phyloP scores from a whole-genome alignment of 2,797 vertebrate genomes.

The Adrianichthys oophorus region DNA sequence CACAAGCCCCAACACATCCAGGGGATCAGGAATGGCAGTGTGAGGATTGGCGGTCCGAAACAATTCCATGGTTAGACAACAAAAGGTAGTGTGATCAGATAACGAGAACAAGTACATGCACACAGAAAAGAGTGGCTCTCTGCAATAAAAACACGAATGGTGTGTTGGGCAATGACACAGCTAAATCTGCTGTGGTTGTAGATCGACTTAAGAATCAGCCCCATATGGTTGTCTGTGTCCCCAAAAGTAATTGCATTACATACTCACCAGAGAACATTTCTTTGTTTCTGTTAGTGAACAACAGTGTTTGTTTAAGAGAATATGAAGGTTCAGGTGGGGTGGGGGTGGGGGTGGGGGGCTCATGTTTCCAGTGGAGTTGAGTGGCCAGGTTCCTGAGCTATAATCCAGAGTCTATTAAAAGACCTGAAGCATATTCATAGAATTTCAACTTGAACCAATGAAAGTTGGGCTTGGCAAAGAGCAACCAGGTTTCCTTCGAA shows the following conservation, averaged over 20 bases:
- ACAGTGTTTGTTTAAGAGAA: slow-evolving; percentile 50
- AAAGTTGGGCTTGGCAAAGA: slow-evolving; percentile 35
- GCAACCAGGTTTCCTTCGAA: slow-evolving; percentile 31
- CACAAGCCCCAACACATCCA: background rate
- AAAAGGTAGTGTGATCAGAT: background rate
- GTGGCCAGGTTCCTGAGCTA: slow-evolving; percentile 56
- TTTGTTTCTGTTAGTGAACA: slow-evolving; percentile 32
- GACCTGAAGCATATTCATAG: slow-evolving; percentile 72
- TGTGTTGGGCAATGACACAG: slow-evolving; percentile 1
- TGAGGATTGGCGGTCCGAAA: too few relatives aligned
- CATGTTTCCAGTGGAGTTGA: slow-evolving; percentile 64
- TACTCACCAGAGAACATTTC: slow-evolving; percentile 15
- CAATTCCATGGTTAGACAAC: too few relatives aligned
- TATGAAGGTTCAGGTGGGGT: slow-evolving; percentile 40
- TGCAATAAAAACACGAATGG: slow-evolving; percentile 28
- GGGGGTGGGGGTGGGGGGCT: slow-evolving; percentile 39
- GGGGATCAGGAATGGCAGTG: background rate
- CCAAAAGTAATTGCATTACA: slow-evolving; percentile 25
- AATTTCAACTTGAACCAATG: slow-evolving; percentile 65
- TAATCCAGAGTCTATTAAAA: slow-evolving; percentile 73
- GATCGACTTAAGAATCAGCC: slow-evolving; percentile 25
- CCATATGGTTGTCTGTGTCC: slow-evolving; percentile 12
- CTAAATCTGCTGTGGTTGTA: slow-evolving; percentile 33
- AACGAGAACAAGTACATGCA: background rate
- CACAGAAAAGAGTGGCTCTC: slow-evolving; percentile 10